Percentiles rank a stretch among this genome's conserved stretches.
phyloP scores from a whole-genome alignment of 1,140 invertebrate genomes.

The Pseudomyrmex flavicornis region DNA sequence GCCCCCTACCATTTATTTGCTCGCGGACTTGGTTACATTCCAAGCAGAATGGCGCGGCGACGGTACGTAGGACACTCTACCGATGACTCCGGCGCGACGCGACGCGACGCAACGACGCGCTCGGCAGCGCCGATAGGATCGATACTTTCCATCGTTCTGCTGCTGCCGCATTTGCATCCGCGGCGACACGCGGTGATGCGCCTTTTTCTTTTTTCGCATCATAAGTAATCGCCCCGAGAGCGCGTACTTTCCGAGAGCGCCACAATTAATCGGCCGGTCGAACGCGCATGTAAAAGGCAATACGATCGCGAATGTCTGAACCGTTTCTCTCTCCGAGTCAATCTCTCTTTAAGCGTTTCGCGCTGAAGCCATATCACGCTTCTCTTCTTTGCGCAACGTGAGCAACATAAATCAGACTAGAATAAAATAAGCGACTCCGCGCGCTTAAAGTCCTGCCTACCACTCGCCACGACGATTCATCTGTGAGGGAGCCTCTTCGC shows the following conservation, averaged over 20 bases:
- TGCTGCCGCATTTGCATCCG: slow-evolving; percentile 39
- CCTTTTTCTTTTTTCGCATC: slow-evolving; percentile 49
- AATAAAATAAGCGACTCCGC: slow-evolving; percentile 29
- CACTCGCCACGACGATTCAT: slow-evolving; percentile 41
- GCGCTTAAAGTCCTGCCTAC: slow-evolving; percentile 6
- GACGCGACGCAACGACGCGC: slow-evolving; percentile 13
- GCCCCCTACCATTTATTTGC: slow-evolving; percentile 58
- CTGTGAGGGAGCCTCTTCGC: background rate
- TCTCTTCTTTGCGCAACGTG: background rate
- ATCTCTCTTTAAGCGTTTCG: slow-evolving; percentile 36
- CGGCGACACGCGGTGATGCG: slow-evolving; percentile 10
- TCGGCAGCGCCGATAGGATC: slow-evolving; percentile 28
- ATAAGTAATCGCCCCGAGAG: slow-evolving; percentile 39
- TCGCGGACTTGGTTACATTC: slow-evolving; percentile 72
- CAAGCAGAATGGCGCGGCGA: slow-evolving; percentile 38
- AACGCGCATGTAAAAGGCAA: background rate
- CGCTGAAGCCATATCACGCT: slow-evolving; percentile 1
- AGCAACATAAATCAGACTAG: slow-evolving; percentile 42
- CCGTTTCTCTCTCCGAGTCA: slow-evolving; percentile 23
- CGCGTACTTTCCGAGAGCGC: slow-evolving; percentile 20
- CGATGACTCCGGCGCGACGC: slow-evolving; percentile 6
- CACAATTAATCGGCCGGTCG: slow-evolving; percentile 44
- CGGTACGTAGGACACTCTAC: slow-evolving; percentile 37
- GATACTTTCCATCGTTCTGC: slow-evolving; percentile 43
- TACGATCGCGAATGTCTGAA: slow-evolving; percentile 26